Conservation (phyloP, 2,113 vertebrate species). For the Gobiocypris rarus region DNA sequence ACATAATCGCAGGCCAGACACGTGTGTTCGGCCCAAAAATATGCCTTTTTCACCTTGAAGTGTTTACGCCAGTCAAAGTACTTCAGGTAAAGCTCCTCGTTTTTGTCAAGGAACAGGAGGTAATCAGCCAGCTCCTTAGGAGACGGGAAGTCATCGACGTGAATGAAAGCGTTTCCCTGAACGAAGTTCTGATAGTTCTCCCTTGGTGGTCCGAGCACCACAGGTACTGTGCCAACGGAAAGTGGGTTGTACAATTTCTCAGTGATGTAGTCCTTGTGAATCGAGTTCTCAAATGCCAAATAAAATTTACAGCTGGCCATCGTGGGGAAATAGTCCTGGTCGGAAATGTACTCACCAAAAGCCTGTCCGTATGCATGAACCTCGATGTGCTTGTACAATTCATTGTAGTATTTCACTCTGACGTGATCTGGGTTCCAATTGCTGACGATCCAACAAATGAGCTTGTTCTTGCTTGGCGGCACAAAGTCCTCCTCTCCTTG, state of each 20-base stretch:
- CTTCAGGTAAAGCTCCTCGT: conserved; percentile 89
- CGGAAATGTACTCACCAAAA: conserved; percentile 88
- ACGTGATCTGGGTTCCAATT: conserved; percentile 97
- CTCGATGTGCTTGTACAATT: conserved; percentile 93
- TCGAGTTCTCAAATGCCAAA: conserved; percentile 96
- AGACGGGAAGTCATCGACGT: conserved; percentile 92
- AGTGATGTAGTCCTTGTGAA: conserved; percentile 97
- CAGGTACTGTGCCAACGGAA: conserved; percentile 89
- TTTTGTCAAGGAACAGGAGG: conserved; percentile 92
- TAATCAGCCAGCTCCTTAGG: conserved; percentile 93
- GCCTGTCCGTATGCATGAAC: conserved; percentile 92
- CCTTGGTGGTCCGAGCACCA: conserved; percentile 90
- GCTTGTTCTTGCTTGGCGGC: conserved; percentile 90
- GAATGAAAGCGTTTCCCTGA: conserved; percentile 93
- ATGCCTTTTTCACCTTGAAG: conserved; percentile 91
- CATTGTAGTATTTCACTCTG: conserved; percentile 95
- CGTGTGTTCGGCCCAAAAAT: conserved; percentile 96
- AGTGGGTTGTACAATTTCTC: conserved; percentile 97
- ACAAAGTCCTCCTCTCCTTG: conserved; percentile 87
- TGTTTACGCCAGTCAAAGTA: conserved; percentile 95
- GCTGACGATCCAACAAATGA: conserved; percentile 98
- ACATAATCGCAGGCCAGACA: conserved; percentile 94
- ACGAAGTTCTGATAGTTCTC: conserved; percentile 98
- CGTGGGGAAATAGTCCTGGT: conserved; percentile 92
- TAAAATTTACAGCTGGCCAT: conserved; percentile 96